phyloP scores from a whole-genome alignment of 2,888 invertebrate genomes.

The Timandra comae region DNA sequence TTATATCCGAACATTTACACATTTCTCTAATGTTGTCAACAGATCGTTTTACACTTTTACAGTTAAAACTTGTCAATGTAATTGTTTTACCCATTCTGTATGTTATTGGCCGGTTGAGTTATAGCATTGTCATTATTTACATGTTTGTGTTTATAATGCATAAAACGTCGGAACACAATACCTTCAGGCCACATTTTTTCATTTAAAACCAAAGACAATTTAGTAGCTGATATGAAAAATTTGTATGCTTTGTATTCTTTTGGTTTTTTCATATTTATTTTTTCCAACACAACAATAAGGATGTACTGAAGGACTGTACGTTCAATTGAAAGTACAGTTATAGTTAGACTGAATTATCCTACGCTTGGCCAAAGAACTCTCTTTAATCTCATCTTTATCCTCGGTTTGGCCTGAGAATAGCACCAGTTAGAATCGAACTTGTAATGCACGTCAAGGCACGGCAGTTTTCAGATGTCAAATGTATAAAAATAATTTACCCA shows the following conservation, averaged over 20 bases:
- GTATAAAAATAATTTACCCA: too few relatives aligned
- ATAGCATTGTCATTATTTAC: neutral
- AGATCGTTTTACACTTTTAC: conserved; percentile 4
- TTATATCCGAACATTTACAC: conserved; percentile 2
- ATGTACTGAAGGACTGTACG: too few relatives aligned
- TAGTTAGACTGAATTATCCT: too few relatives aligned
- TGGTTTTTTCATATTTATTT: conserved; percentile 6
- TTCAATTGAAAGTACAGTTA: too few relatives aligned
- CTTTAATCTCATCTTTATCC: too few relatives aligned
- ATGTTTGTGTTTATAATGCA: conserved; percentile 13
- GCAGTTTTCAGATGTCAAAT: too few relatives aligned
- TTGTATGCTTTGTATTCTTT: conserved; percentile 19
- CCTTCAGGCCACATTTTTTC: conserved; percentile 22
- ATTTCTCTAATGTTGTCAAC: conserved; percentile 5
- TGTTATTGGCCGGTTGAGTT: neutral
- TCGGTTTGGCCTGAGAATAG: too few relatives aligned
- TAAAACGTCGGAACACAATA: conserved; percentile 22
- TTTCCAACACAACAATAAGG: conserved; percentile 7
- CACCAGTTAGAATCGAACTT: too few relatives aligned
- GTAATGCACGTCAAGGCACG: too few relatives aligned
- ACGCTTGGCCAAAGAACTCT: too few relatives aligned
- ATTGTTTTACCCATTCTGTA: conserved; percentile 1
- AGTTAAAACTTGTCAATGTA: conserved; percentile 10
- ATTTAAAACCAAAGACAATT: conserved; percentile 18
- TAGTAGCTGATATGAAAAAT: conserved; percentile 19